phyloP scores from a whole-genome alignment of 2,113 vertebrate genomes.

The Mormyrus iriodes region DNA sequence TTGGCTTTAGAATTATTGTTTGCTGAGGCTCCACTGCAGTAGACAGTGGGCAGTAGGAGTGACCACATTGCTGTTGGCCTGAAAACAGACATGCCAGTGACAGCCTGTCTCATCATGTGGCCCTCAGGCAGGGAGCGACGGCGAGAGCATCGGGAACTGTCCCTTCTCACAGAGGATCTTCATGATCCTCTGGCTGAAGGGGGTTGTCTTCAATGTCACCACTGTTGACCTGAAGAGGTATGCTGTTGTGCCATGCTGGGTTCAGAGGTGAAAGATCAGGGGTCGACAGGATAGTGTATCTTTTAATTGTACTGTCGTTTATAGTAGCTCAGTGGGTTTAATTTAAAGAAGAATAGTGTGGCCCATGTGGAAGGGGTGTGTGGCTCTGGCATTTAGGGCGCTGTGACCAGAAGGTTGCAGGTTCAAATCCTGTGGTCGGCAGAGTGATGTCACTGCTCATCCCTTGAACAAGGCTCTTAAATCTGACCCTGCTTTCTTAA shows the following conservation, averaged over 20 bases:
- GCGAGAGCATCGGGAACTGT: slow-evolving; percentile 96
- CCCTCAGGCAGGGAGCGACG: slow-evolving; percentile 82
- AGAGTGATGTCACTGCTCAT: not conserved
- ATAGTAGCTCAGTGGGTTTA: not conserved
- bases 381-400: not conserved
- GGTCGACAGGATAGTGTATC: not conserved
- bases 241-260: slow-evolving; percentile 23
- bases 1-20: not conserved
- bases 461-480: not conserved
- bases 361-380: not conserved
- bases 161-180: slow-evolving; percentile 97
- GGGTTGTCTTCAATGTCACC: slow-evolving; percentile 96
- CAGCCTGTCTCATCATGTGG: not conserved
- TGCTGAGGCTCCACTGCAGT: not conserved
- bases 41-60: not conserved
- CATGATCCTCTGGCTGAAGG: slow-evolving; percentile 99
- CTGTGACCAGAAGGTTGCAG: not conserved
- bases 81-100: not conserved
- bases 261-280: not conserved
- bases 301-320: not conserved
- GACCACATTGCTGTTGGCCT: not conserved
- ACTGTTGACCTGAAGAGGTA: slow-evolving; percentile 96
- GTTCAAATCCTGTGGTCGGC: not conserved
- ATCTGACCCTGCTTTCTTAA: not conserved
- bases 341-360: not conserved